phyloP scores from a whole-genome alignment of 1,140 invertebrate genomes.

The Aleiodes sp. region DNA sequence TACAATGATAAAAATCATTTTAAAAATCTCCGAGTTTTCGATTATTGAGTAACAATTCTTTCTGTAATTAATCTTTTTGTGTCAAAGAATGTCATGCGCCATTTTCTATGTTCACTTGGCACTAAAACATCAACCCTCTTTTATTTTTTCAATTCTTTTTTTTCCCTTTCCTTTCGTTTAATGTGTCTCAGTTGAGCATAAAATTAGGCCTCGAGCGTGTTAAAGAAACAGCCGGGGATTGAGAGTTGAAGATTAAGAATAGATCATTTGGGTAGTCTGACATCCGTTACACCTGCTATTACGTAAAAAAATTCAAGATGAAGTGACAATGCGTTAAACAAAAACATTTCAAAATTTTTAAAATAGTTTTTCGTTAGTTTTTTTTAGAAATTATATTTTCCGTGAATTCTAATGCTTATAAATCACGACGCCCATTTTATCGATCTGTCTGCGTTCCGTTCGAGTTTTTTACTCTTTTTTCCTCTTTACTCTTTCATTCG shows the following conservation, averaged over 20 bases:
- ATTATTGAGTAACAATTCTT: not conserved
- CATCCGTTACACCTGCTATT: conserved; percentile 14
- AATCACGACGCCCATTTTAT: conserved; percentile 14
- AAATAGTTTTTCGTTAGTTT: not conserved
- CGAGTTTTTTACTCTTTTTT: not conserved
- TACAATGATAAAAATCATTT: no score
- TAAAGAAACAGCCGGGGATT: conserved; percentile 4
- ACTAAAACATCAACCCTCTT: not conserved
- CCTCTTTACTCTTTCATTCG: not conserved
- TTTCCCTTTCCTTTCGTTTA: not conserved
- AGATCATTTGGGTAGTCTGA: not conserved
- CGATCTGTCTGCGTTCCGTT: conserved; percentile 4
- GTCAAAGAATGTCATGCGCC: not conserved
- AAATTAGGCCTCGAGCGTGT: conserved; percentile 15
- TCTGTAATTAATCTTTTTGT: not conserved
- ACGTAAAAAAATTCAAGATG: not conserved
- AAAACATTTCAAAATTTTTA: not conserved
- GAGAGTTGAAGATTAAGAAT: conserved; percentile 2
- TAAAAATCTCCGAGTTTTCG: no score
- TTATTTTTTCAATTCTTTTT: not conserved
- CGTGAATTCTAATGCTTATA: not conserved
- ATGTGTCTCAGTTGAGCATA: conserved; percentile 15
- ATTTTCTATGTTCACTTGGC: not conserved
- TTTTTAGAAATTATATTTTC: not conserved
- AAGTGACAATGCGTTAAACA: conserved; percentile 6